Percentiles rank a stretch among this genome's conserved stretches.
Evolutionary conservation across 2,113 vertebrate species (phyloP).

Genomic region (Phyllostomus discolor): DNA sequence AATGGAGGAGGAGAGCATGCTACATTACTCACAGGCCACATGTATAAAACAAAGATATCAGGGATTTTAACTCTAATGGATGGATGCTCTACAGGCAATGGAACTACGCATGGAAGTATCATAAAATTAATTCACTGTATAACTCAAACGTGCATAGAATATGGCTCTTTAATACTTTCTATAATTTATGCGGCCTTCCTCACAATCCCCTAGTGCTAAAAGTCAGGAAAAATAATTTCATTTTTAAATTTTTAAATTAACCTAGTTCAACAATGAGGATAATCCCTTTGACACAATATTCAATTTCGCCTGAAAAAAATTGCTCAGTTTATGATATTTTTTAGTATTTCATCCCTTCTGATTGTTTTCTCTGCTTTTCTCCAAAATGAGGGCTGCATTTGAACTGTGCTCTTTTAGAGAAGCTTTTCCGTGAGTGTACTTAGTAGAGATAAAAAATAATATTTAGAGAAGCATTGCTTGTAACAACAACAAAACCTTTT

Average conservation of each 20-base stretch:
- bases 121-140: not conserved
- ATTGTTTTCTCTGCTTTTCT: not conserved
- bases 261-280: not conserved
- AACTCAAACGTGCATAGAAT: not conserved
- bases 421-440: not conserved
- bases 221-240: not conserved
- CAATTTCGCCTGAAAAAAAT: not conserved
- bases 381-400: not conserved
- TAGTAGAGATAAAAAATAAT: not conserved
- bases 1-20: not conserved
- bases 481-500: not conserved
- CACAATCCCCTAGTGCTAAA: not conserved
- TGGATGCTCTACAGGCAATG: not conserved
- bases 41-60: not conserved
- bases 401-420: not conserved
- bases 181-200: not conserved
- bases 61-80: not conserved
- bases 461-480: not conserved
- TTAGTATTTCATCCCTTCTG: not conserved
- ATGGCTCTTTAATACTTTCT: not conserved
- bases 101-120: not conserved
- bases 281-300: not conserved
- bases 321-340: not conserved
- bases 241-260: not conserved
- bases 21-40: not conserved